Evolutionary conservation across 2,888 invertebrate species (phyloP), one percentile per base, ranked within the genome.

Genomic region (Byasa hedistus): DNA sequence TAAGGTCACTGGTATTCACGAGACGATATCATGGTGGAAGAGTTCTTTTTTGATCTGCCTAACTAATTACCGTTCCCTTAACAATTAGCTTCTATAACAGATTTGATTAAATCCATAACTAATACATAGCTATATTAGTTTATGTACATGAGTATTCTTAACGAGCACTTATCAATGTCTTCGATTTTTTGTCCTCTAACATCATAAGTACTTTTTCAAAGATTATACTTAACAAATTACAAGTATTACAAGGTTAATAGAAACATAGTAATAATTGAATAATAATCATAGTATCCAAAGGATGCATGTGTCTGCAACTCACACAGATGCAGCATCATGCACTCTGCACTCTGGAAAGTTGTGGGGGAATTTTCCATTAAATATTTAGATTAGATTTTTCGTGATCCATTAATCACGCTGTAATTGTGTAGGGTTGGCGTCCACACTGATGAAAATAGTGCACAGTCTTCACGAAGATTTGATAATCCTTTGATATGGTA

Each of bases 361-460:
- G 82, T 84, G 76, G 89, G 91, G 90, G 89, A 87, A 84, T 86
- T 86, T 89, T 84, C 87, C 84, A 91, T 91, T 91, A 91, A 90
- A 90, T 86, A 91, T 91, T 91, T 88, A 89, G 91, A 91, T 91
- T 90, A 87, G 89, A 89, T 89, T 90, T 90, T 89, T 88, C 88
- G 82, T 82, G 86, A 86, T 79, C 89, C 91, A 91, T 91, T 89
- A 88, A 91, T 91, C 90, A 90, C 82, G 81, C 82, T 85, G 84
- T 91, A 90, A 90, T 89, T 90, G 85, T 86, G 77, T 80, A 81
- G 83, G 88, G 85, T 78, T 78, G 81, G 78, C 78, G 80, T 80
- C 78, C 77, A 80, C 77, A 70, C 72, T 80, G 82, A 81, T 83
- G 84, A 83, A 55, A 81, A 84, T 81, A 78, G 79, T 79, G 71